A percentile compares a stretch with the other conserved stretches of the same genome.
These are phyloP conservation scores for Crambe crambe DNA, from an alignment of 37 sponge, comb jelly and placozoan genomes.

Conservation along the genomic window DNA sequence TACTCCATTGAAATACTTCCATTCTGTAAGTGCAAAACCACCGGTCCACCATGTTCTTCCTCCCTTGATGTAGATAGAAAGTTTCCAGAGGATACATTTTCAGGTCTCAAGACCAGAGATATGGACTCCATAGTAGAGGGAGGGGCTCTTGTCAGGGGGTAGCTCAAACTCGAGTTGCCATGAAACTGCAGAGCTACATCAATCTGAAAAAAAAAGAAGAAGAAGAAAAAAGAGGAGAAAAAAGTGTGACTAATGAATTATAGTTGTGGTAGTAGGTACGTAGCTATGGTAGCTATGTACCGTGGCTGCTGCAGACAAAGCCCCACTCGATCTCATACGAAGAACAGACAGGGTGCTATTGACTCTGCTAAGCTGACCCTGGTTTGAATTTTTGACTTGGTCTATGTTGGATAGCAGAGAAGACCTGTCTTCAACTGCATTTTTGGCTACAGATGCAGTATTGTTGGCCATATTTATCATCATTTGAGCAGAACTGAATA, in stretches of 20 bases:
- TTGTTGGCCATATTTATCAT: neutral
- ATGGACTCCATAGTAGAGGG: neutral
- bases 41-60: neutral
- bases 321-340: neutral
- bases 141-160: neutral
- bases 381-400: neutral
- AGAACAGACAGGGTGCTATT: constrained; percentile 3
- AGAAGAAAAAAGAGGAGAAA: no score
- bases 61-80: constrained; percentile 1
- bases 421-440: neutral
- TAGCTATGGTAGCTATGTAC: constrained; percentile 19
- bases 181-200: constrained; percentile 63
- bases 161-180: constrained; percentile 55
- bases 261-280: no score
- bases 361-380: neutral
- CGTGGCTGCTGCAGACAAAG: constrained; percentile 24
- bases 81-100: constrained; percentile 11
- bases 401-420: neutral
- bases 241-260: no score
- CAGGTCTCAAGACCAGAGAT: constrained; percentile 49
- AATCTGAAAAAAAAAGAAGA: no score
- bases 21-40: constrained; percentile 8
- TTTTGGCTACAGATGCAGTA: neutral
- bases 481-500: neutral
- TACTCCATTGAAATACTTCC: constrained; percentile 18